Evolutionary conservation across 2,888 invertebrate genomes (phyloP).

Genomic region (Eupithecia subfuscata): DNA sequence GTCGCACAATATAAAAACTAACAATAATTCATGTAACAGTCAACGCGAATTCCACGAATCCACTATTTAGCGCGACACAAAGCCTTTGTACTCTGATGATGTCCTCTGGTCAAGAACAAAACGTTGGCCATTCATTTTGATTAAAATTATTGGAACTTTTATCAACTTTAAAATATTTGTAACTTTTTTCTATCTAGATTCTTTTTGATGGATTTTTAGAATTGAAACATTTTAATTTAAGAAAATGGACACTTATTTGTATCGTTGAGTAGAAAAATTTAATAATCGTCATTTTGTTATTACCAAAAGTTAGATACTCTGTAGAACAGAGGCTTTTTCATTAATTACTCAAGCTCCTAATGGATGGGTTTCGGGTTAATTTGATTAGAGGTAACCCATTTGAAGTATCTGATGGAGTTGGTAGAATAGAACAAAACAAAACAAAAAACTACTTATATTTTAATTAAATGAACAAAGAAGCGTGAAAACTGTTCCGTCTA

Average conservation of each 20-base stretch:
- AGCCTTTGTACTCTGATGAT: background rate
- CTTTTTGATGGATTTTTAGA: background rate
- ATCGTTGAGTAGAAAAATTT: too few relatives aligned
- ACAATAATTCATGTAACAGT: background rate
- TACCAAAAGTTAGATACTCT: constrained; percentile 10
- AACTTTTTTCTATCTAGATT: background rate
- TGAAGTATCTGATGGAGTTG: background rate
- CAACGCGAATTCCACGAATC: background rate
- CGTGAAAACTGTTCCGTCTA: background rate
- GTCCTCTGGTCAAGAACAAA: background rate
- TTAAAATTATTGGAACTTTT: background rate
- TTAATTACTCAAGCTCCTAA: constrained; percentile 27
- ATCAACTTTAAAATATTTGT: background rate
- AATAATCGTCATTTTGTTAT: background rate
- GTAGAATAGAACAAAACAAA: background rate
- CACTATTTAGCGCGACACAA: background rate
- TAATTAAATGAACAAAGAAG: background rate
- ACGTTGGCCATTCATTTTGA: background rate
- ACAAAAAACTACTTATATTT: background rate
- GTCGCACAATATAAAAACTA: background rate
- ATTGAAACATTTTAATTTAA: background rate
- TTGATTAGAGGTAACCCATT: constrained; percentile 11
- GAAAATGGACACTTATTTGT: too few relatives aligned
- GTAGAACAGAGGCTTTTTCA: constrained; percentile 34
- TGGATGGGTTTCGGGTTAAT: constrained; percentile 7